These are phyloP conservation scores for Picathartes gymnocephalus DNA, from an alignment of 2,113 vertebrate species.

Conservation along the genomic window DNA sequence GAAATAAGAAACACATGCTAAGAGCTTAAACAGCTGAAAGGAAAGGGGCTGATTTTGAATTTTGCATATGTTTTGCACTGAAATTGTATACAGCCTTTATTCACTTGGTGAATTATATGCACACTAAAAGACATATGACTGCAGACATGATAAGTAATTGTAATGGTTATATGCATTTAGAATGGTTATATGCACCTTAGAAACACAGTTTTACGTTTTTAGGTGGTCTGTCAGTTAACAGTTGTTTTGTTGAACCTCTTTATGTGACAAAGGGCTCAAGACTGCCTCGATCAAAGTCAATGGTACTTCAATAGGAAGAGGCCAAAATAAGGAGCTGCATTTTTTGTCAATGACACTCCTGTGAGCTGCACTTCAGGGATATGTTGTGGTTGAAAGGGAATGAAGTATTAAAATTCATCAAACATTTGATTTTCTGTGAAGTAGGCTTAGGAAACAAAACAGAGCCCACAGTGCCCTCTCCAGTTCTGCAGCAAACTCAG, in stretches of 20 bases:
- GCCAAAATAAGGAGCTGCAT: neutral
- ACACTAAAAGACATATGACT: neutral
- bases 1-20: constrained; percentile 45
- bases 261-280: neutral
- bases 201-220: constrained; percentile 20
- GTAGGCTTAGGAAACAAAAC: neutral
- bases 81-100: neutral
- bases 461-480: constrained; percentile 62
- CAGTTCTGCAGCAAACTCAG: constrained; percentile 6
- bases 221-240: constrained; percentile 6
- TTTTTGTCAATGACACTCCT: neutral
- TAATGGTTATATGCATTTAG: neutral
- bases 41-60: constrained; percentile 19
- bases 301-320: neutral
- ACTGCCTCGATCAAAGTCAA: neutral
- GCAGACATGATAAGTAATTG: neutral
- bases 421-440: neutral
- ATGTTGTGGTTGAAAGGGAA: neutral
- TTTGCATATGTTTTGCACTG: neutral
- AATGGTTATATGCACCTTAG: constrained; percentile 4
- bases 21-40: constrained; percentile 45
- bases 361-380: neutral
- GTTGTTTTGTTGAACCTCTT: neutral
- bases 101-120: constrained; percentile 22
- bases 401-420: neutral